phyloP scores from a whole-genome alignment of 2,797 vertebrate genomes.

The Pangasius macronema region DNA sequence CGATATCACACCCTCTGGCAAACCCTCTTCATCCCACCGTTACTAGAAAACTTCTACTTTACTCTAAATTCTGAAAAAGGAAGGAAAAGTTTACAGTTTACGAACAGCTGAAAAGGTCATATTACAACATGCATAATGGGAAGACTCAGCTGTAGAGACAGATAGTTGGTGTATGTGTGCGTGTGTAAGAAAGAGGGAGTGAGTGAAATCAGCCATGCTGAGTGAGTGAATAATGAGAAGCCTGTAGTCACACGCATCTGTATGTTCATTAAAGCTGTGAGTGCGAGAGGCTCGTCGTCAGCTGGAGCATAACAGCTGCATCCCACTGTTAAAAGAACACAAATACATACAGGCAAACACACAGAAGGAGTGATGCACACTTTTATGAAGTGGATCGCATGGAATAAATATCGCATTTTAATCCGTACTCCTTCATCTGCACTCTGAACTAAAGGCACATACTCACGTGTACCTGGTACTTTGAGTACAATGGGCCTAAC shows the following conservation, averaged over 20 bases:
- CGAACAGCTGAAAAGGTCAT: constrained; percentile 33
- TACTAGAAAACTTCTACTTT: background rate
- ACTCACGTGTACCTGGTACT: background rate
- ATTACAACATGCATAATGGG: constrained; percentile 12
- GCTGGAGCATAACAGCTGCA: constrained; percentile 50
- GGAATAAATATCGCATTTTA: constrained; percentile 11
- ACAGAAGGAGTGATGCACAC: background rate
- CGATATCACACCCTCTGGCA: constrained; percentile 15
- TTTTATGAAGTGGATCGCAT: background rate
- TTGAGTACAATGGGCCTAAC: background rate
- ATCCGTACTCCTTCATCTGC: background rate
- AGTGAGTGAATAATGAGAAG: constrained; percentile 45
- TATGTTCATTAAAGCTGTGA: constrained; percentile 50
- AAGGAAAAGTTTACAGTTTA: background rate
- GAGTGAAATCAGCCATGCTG: constrained; percentile 45
- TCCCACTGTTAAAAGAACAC: background rate
- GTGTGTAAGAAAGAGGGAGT: constrained; percentile 27
- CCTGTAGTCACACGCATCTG: constrained; percentile 51
- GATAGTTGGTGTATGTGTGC: constrained; percentile 12
- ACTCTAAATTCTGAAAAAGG: constrained; percentile 14
- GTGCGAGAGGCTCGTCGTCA: constrained; percentile 30
- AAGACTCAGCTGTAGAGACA: constrained; percentile 25
- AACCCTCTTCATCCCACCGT: too few relatives aligned
- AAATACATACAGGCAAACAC: background rate
- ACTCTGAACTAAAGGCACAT: background rate